Percentiles rank a stretch among this genome's conserved stretches.
phyloP scores from a whole-genome alignment of 2,797 vertebrate genomes.

The Siniperca obscura region DNA sequence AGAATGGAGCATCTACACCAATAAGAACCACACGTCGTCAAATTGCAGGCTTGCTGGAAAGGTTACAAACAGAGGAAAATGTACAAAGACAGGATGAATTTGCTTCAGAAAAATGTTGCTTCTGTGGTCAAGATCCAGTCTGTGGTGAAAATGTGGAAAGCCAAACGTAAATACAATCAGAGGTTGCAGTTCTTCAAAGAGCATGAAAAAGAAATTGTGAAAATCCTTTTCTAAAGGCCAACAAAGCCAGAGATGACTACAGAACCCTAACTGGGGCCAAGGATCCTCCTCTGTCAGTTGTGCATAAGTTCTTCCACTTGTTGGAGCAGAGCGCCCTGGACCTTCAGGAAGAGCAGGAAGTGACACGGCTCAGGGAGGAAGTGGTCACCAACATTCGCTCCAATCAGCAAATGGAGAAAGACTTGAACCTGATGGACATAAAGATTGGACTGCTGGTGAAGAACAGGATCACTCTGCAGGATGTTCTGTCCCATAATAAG shows the following conservation, averaged over 20 bases:
- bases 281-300: constrained; percentile 93
- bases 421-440: constrained; percentile 98
- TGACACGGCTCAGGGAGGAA: too few species aligned
- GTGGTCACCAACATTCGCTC: constrained; percentile 98
- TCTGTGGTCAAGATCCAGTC: constrained; percentile 95
- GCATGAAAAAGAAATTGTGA: constrained; percentile 92
- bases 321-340: constrained; percentile 95
- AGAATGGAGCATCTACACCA: constrained; percentile 89
- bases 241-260: constrained; percentile 96
- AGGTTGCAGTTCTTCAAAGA: constrained; percentile 92
- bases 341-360: constrained; percentile 96
- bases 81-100: constrained; percentile 85
- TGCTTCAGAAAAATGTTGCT: constrained; percentile 85
- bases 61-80: constrained; percentile 90
- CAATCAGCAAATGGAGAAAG: constrained; percentile 97
- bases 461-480: constrained; percentile 96
- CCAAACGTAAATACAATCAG: constrained; percentile 86
- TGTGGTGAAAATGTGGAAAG: constrained; percentile 91
- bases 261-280: constrained; percentile 93
- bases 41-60: constrained; percentile 96
- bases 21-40: constrained; percentile 89
- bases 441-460: constrained; percentile 98
- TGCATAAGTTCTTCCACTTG: constrained; percentile 96
- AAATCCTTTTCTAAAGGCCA: constrained; percentile 96
- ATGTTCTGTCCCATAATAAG: constrained; percentile 96